Conservation (phyloP, 35 echinoderm and acorn worm genomes). For the Apostichopus californicus region DNA sequence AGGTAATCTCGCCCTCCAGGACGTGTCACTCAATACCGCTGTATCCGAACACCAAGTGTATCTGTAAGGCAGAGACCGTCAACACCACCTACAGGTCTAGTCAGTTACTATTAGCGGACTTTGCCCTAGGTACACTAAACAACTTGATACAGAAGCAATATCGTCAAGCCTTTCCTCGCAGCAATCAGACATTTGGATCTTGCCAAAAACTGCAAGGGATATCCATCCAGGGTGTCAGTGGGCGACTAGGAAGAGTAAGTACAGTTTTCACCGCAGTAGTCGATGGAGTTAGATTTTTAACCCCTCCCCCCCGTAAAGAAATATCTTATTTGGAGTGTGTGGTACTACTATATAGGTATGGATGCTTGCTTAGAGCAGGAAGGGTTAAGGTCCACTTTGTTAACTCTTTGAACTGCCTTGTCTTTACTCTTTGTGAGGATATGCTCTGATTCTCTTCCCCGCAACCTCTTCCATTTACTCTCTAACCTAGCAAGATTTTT, state of each 20-base stretch:
- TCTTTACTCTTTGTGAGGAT: too few species aligned
- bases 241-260: conserved; percentile 47
- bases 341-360: too few species aligned
- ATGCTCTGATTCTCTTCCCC: too few species aligned
- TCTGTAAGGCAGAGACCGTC: conserved; percentile 65
- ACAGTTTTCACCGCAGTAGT: too few species aligned
- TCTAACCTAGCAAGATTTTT: too few species aligned
- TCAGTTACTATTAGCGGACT: conserved; percentile 64
- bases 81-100: conserved; percentile 58
- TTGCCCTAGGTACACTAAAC: conserved; percentile 71
- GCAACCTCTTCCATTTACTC: too few species aligned
- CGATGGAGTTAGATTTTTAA: too few species aligned
- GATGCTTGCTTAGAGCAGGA: too few species aligned
- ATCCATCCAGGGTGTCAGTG: conserved; percentile 66
- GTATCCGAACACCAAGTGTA: conserved; percentile 82
- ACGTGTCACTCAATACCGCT: conserved; percentile 75
- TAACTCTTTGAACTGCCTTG: too few species aligned
- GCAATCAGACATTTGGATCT: conserved; percentile 52
- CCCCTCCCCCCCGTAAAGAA: too few species aligned
- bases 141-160: conserved; percentile 75
- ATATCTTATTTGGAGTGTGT: too few species aligned
- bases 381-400: too few species aligned
- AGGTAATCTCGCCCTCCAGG: conserved; percentile 47
- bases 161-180: conserved; percentile 19
- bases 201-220: conserved; percentile 67